Percentiles rank a stretch among this genome's conserved stretches.
Evolutionary conservation across 1,140 invertebrate species (phyloP).

Genomic region (Papilio polyxenes): DNA sequence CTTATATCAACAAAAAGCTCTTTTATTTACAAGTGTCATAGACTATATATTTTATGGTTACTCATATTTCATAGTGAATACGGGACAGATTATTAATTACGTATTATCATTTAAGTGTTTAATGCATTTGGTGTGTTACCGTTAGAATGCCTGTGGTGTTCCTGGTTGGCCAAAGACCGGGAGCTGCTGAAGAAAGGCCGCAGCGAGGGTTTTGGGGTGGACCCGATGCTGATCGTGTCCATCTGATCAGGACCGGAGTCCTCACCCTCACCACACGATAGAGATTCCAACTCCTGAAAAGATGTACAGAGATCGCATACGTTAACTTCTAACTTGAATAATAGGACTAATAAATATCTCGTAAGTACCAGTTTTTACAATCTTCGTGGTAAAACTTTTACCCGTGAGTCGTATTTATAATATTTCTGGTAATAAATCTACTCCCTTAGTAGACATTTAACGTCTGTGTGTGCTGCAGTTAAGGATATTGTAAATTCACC

Average conservation of each 20-base stretch:
- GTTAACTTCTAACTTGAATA: too few relatives aligned
- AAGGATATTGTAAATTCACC: conserved; percentile 60
- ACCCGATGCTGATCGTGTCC: conserved; percentile 97
- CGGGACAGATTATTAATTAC: not conserved
- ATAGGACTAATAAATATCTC: too few relatives aligned
- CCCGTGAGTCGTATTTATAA: too few relatives aligned
- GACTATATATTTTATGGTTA: not conserved
- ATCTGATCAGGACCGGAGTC: conserved; percentile 95
- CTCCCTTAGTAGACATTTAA: too few relatives aligned
- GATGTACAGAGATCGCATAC: not conserved
- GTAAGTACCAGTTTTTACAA: too few relatives aligned
- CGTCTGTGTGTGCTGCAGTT: too few relatives aligned
- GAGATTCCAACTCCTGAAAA: conserved; percentile 92
- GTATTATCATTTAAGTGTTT: too few relatives aligned
- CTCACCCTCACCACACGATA: conserved; percentile 88
- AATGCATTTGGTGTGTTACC: conserved; percentile 47
- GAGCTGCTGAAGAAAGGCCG: conserved; percentile 97
- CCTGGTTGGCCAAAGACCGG: conserved; percentile 84
- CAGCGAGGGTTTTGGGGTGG: conserved; percentile 97
- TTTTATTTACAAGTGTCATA: not conserved
- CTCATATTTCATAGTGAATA: not conserved
- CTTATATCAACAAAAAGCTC: not conserved
- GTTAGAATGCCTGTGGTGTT: conserved; percentile 75
- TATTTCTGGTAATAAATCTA: too few relatives aligned
- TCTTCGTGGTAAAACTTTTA: too few relatives aligned